phyloP scores from a whole-genome alignment of 2,113 vertebrate genomes.

The Mystacornis crossleyi region DNA sequence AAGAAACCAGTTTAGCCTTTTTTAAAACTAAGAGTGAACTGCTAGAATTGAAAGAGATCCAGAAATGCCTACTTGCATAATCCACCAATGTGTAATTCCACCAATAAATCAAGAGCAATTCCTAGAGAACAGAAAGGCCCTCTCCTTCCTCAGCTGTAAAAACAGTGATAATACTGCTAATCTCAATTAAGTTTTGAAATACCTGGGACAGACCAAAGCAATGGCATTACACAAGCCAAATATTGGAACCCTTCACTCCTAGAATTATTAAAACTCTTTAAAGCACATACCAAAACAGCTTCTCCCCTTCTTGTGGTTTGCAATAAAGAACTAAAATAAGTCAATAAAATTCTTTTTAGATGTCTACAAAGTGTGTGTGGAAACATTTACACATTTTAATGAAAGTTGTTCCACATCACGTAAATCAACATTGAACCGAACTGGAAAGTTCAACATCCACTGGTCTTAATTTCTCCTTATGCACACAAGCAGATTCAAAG shows the following conservation, averaged over 20 bases:
- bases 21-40: neutral
- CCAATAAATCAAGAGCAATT: neutral
- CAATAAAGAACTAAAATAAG: neutral
- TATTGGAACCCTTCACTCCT: neutral
- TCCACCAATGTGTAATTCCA: neutral
- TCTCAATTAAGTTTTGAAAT: neutral
- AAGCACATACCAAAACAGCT: neutral
- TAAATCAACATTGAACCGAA: neutral
- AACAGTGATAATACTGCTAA: neutral
- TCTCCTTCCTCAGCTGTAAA: neutral
- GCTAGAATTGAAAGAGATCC: neutral
- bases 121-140: neutral
- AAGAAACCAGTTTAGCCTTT: neutral
- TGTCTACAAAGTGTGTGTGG: neutral
- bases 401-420: neutral
- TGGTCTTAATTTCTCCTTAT: neutral
- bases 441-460: neutral
- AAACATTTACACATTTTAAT: neutral
- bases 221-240: neutral
- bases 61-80: neutral
- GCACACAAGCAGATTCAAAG: neutral
- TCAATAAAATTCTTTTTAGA: neutral
- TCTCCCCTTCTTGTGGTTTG: neutral
- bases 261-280: neutral
- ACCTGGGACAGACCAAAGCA: neutral